Percentiles rank a stretch among this genome's conserved stretches.
These are phyloP conservation scores for Pomacea maculata DNA, from an alignment of 1,140 invertebrate species.

Conservation along the genomic window DNA sequence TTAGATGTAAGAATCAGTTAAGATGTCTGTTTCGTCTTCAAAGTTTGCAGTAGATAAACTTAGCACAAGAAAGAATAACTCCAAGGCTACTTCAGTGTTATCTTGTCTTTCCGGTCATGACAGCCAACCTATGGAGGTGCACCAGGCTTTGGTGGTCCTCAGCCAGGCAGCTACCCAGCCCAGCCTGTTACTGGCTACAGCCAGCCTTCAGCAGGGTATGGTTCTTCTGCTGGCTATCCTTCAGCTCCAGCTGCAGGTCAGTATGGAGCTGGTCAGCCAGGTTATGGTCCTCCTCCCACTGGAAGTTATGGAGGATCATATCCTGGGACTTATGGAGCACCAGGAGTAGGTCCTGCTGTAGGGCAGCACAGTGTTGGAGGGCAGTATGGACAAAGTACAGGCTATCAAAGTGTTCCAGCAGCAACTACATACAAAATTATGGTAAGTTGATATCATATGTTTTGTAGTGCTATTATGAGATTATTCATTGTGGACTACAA, in stretches of 20 bases:
- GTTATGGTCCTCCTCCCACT: constrained; percentile 1
- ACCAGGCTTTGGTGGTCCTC: constrained; percentile 1
- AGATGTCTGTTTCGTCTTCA: too few species aligned
- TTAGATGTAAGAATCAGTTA: too few species aligned
- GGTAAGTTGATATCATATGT: neutral
- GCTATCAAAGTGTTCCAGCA: constrained; percentile 11
- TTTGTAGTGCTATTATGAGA: constrained; percentile 9
- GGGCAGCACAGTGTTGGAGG: neutral
- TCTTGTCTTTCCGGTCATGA: neutral
- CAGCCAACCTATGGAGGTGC: constrained; percentile 29
- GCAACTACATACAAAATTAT: constrained; percentile 16
- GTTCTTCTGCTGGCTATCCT: constrained; percentile 25
- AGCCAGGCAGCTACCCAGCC: constrained; percentile 12
- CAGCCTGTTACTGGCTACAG: constrained; percentile 5
- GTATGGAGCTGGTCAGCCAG: constrained; percentile 5
- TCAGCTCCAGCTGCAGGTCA: constrained; percentile 1
- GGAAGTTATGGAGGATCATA: constrained; percentile 23
- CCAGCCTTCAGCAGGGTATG: constrained; percentile 29
- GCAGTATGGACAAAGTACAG: neutral
- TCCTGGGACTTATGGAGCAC: constrained; percentile 13
- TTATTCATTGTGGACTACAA: neutral
- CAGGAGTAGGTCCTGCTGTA: constrained; percentile 1
- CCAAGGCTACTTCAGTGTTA: too few species aligned
- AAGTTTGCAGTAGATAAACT: too few species aligned
- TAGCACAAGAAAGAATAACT: too few species aligned